Base-by-base conservation (phyloP, 2,888 invertebrate genomes). In the Drosophila pegasa region DNA sequence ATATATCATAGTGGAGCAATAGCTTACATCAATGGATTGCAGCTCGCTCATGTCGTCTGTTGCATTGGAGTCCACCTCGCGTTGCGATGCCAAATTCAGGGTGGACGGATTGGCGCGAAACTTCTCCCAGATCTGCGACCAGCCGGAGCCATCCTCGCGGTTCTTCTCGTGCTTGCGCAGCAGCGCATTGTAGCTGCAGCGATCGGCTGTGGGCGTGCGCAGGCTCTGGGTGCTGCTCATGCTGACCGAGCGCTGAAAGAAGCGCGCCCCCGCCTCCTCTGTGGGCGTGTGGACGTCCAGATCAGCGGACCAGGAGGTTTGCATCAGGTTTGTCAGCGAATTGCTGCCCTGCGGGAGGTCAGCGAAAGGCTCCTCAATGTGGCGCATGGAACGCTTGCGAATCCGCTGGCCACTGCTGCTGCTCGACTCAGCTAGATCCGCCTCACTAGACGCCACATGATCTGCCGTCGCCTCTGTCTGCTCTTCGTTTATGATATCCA, bases 101-200 rank as follows among this genome's bases (percentile, higher is more conserved):
- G 59, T 78, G 8, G 76, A 67, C 18, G 78, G 77, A 43, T 72
- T 80, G 40, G 78, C 56, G 12, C 90, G 71, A 48, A 91, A 90
- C 59, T 90, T 91, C 27, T 91, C 91, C 93, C 93, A 93, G 58
- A 96, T 94, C 73, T 96, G 95, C 68, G 94, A 90, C 91, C 91
- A 92, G 48, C 90, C 91, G 0, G 87, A 79, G 38, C 90, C 90
- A 6, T 87, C 80, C 40, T 89, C 87, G 0, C 91, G 85, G 38
- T 86, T 91, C 2, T 83, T 85, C 58, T 91, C 90, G 62, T 92
- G 92, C 57, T 91, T 91, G 1, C 88, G 87, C 10, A 92, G 64
- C 57, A 92, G 60, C 0, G 92, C 87, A 66, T 92, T 90, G 58
- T 92, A 92, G 62, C 92, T 92, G 43, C 89, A 90, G 3, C 89